A percentile compares a stretch with the other conserved stretches of the same genome.
phyloP scores from a whole-genome alignment of 2,888 invertebrate species.

The Arenicola marina region DNA sequence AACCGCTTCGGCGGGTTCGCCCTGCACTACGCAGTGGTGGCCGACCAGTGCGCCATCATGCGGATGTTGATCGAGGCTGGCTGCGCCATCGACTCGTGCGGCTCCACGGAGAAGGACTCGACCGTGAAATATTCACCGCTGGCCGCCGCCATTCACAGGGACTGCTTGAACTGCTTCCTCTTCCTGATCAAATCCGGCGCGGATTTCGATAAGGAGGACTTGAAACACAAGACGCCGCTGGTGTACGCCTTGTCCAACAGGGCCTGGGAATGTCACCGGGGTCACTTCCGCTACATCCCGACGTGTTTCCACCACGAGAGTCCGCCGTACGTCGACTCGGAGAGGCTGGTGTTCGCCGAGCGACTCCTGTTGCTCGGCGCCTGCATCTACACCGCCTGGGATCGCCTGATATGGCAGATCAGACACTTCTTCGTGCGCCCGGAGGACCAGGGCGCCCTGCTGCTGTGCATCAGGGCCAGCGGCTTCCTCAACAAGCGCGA shows the following conservation, averaged over 20 bases:
- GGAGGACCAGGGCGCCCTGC: slow-evolving; percentile 14
- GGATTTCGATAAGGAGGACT: slow-evolving; percentile 12
- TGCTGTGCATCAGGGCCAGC: slow-evolving; percentile 19
- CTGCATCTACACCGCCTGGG: slow-evolving; percentile 15
- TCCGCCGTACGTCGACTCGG: slow-evolving; percentile 19
- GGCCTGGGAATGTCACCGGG: slow-evolving; percentile 21
- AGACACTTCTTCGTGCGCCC: slow-evolving; percentile 10
- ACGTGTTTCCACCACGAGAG: slow-evolving; percentile 15
- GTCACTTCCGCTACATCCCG: slow-evolving; percentile 12
- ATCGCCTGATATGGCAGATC: slow-evolving; percentile 24
- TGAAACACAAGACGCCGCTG: slow-evolving; percentile 19
- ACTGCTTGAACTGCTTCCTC: slow-evolving; percentile 17
- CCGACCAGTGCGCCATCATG: slow-evolving; percentile 20
- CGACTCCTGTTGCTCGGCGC: slow-evolving; percentile 16
- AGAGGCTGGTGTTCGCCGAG: slow-evolving; percentile 15
- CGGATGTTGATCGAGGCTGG: slow-evolving; percentile 11
- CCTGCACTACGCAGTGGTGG: slow-evolving; percentile 22
- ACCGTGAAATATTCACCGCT: slow-evolving; percentile 16
- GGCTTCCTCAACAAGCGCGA: slow-evolving; percentile 17
- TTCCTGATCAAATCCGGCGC: slow-evolving; percentile 16
- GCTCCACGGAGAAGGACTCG: slow-evolving; percentile 7
- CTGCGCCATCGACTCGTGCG: slow-evolving; percentile 7
- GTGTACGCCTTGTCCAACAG: slow-evolving; percentile 21
- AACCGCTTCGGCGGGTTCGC: slow-evolving; percentile 21
- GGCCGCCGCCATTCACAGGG: slow-evolving; percentile 22